Evolutionary conservation across 1,140 invertebrate genomes (phyloP).

Genomic region (Rhizoglyphus robini): DNA sequence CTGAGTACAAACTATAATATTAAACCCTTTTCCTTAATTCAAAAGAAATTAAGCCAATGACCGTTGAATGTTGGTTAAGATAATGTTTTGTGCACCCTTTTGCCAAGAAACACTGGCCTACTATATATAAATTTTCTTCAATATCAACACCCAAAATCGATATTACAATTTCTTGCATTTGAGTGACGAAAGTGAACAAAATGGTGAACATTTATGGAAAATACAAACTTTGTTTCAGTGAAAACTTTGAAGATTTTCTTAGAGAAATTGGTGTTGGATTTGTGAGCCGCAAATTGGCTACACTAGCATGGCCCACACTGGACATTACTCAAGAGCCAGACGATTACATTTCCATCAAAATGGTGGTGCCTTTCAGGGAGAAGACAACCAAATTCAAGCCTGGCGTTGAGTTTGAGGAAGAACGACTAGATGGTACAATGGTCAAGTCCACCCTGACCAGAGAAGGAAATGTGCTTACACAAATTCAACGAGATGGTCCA

Average conservation of each 20-base stretch:
- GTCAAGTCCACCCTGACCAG: conserved; percentile 44
- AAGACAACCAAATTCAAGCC: conserved; percentile 61
- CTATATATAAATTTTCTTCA: no score
- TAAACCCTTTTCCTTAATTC: no score
- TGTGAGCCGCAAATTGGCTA: conserved; percentile 15
- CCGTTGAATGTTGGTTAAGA: no score
- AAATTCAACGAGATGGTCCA: neutral
- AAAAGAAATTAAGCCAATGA: no score
- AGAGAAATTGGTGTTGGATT: conserved; percentile 14
- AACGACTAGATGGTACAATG: conserved; percentile 66
- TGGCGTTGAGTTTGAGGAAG: conserved; percentile 67
- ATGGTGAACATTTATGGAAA: conserved; percentile 5
- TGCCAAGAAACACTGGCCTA: no score
- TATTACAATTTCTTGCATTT: no score
- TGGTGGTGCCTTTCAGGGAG: conserved; percentile 60
- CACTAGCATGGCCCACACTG: neutral
- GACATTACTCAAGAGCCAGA: conserved; percentile 14
- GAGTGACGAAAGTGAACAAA: no score
- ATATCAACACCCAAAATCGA: no score
- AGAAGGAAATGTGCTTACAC: conserved; percentile 21
- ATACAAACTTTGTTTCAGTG: conserved; percentile 2
- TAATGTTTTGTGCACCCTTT: no score
- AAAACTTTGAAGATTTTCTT: conserved; percentile 15
- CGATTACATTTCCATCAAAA: conserved; percentile 52
- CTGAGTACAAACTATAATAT: no score